These are phyloP conservation scores for Tanytarsus gracilentus DNA, from an alignment of 2,888 invertebrate genomes.

Conservation along the genomic window DNA sequence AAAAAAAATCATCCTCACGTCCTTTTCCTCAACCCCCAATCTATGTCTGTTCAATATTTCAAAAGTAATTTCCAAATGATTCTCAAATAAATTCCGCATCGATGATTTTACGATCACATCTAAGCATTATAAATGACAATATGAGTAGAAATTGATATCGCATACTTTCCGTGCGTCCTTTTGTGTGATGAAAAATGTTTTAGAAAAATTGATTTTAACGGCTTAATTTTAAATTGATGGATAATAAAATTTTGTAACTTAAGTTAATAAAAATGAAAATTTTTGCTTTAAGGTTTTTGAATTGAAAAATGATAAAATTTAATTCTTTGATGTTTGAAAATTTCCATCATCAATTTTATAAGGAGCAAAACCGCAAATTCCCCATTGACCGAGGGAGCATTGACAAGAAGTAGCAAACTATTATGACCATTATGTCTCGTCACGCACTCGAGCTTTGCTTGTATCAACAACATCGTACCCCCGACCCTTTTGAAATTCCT, in stretches of 20 bases:
- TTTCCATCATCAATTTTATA: too few species aligned
- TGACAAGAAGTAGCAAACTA: too few species aligned
- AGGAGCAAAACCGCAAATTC: too few species aligned
- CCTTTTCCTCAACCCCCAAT: background rate
- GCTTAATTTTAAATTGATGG: too few species aligned
- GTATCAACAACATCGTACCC: background rate
- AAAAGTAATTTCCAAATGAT: slow-evolving; percentile 19
- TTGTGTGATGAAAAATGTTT: slow-evolving; percentile 18
- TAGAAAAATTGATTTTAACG: too few species aligned
- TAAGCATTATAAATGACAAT: slow-evolving; percentile 22
- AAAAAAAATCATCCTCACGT: background rate
- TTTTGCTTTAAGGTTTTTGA: too few species aligned
- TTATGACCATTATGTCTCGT: slow-evolving; percentile 13
- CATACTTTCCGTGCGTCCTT: slow-evolving; percentile 4
- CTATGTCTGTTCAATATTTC: background rate
- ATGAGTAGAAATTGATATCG: slow-evolving; percentile 20
- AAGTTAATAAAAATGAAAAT: too few species aligned
- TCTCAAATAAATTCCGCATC: slow-evolving; percentile 25
- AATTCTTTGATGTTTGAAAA: too few species aligned
- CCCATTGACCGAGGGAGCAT: too few species aligned
- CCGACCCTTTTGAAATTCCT: background rate
- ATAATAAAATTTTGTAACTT: too few species aligned
- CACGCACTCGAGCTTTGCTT: slow-evolving; percentile 8
- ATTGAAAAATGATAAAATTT: too few species aligned
- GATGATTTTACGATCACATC: slow-evolving; percentile 24